Evolutionary conservation across 2,113 vertebrate genomes (phyloP), one percentile per base, ranked within the genome.

Genomic region (Anguilla rostrata): DNA sequence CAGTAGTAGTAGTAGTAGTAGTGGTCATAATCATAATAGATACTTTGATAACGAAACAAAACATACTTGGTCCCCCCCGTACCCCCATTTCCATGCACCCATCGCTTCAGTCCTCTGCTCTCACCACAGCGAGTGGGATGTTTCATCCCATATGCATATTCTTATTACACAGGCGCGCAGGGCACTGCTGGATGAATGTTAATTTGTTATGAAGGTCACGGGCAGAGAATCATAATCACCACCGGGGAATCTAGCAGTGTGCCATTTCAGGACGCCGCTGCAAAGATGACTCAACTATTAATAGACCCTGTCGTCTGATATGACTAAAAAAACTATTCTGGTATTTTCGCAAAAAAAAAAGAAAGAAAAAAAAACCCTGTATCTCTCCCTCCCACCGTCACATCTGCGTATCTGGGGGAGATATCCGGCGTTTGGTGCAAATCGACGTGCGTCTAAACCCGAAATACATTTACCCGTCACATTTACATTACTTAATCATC

Each of bases 201-300:
- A 96, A 95, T 96, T 96, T 94, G 90, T 94, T 84, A 94, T 94
- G 96, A 97, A 97, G 95, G 96, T 96, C 96, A 97, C 92, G 88
- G 93, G 94, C 92, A 95, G 94, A 94, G 95, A 96, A 92, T 93
- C 95, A 95, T 95, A 90, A 93, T 95, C 95, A 96, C 94, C 92
- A 92, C 93, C 94, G 93, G 91, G 92, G 94, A 34, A 94, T 95
- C 92, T 93, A 95, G 95, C 94, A 92, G 94, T 95, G 95, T 96
- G 94, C 93, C 94, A 94, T 95, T 97, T 97, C 92, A 92, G 95
- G 94, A 93, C 94, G 94, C 94, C 93, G 92, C 90, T 80, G 88
- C 94, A 89, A 91, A 90, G 90, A 95, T 95, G 94, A 96, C 94
- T 95, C 92, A 94, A 91, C 87, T 88, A 91, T 92, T 92, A 90